Conservation (phyloP, 1,140 invertebrate species). For the Pantala flavescens region DNA sequence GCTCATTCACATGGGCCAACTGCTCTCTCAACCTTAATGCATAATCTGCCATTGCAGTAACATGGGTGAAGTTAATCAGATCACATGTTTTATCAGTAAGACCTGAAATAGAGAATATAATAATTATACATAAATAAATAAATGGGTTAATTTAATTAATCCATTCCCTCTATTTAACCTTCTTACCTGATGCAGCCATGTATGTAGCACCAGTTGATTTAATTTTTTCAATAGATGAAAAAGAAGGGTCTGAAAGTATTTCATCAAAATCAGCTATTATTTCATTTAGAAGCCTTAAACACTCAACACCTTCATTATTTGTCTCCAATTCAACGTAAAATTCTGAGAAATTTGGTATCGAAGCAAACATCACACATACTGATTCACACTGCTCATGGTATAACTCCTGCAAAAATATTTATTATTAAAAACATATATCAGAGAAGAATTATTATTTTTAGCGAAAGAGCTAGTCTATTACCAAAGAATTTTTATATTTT, state of each 20-base stretch:
- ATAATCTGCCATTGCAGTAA: slow-evolving; percentile 85
- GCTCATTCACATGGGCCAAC: slow-evolving; percentile 83
- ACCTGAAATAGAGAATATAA: slow-evolving; percentile 39
- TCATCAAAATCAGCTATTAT: slow-evolving; percentile 96
- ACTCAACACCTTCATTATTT: slow-evolving; percentile 91
- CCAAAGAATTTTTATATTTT: too few relatives aligned
- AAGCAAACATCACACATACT: slow-evolving; percentile 91
- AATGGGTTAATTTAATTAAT: neutral
- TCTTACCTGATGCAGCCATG: slow-evolving; percentile 86
- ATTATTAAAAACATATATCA: too few relatives aligned
- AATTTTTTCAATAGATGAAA: slow-evolving; percentile 91
- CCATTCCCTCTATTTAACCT: neutral
- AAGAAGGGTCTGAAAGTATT: slow-evolving; percentile 71
- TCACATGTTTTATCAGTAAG: slow-evolving; percentile 68
- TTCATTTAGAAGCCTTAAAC: slow-evolving; percentile 86
- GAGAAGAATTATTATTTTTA: too few relatives aligned
- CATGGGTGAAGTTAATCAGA: slow-evolving; percentile 61
- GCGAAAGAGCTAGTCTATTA: too few relatives aligned
- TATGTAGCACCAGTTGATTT: slow-evolving; percentile 94
- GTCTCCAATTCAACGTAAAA: slow-evolving; percentile 92
- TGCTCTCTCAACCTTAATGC: slow-evolving; percentile 75
- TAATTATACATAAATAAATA: too few relatives aligned
- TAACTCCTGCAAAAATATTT: slow-evolving; percentile 60
- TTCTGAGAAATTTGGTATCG: slow-evolving; percentile 94
- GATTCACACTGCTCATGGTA: slow-evolving; percentile 93